phyloP scores from a whole-genome alignment of 2,797 vertebrate species.

The Vireo griseus region DNA sequence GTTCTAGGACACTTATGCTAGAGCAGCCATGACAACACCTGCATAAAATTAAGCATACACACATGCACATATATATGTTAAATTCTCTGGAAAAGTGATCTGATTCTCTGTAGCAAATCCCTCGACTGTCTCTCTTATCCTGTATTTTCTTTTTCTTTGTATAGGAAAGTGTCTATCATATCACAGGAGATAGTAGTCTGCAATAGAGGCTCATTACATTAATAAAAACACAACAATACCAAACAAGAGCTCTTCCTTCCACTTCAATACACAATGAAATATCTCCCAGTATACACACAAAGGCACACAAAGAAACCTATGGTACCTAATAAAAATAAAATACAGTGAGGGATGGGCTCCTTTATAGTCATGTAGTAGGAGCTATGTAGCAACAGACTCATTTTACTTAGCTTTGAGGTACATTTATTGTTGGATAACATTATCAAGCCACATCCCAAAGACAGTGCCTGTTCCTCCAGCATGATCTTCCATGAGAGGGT shows the following conservation, averaged over 20 bases:
- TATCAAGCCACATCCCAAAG: background rate
- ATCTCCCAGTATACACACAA: background rate
- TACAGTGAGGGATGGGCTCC: background rate
- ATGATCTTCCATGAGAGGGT: background rate
- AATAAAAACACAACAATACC: background rate
- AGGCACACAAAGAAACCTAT: background rate
- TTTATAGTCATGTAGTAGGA: background rate
- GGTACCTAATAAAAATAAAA: background rate
- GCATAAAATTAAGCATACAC: background rate
- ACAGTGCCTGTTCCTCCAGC: rapidly evolving
- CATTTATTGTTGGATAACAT: background rate
- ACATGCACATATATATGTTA: background rate
- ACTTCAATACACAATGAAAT: background rate
- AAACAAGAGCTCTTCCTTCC: background rate
- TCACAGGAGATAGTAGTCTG: background rate
- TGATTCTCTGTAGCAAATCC: background rate
- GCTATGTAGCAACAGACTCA: background rate
- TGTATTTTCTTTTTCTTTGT: background rate
- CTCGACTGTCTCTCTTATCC: background rate
- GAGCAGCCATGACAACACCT: rapidly evolving
- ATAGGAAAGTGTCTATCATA: rapidly evolving
- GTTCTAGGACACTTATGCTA: background rate
- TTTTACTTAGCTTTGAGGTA: background rate
- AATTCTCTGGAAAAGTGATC: background rate
- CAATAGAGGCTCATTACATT: background rate